A percentile compares a stretch with the other conserved stretches of the same genome.
Conservation (phyloP, 2,797 vertebrate genomes). For the Agapornis canus region DNA sequence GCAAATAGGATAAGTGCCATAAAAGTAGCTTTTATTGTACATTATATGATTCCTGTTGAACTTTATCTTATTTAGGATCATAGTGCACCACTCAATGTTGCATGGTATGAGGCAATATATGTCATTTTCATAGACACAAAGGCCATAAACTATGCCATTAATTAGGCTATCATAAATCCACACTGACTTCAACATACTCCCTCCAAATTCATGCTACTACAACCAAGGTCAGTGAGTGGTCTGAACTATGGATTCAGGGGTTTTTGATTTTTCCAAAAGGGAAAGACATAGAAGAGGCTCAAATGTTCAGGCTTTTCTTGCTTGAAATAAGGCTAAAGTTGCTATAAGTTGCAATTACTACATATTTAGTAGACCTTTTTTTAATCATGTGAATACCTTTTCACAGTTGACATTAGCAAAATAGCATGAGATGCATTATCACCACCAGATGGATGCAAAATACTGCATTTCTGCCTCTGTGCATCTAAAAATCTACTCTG, state of each 20-base stretch:
- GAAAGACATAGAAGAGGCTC: not conserved
- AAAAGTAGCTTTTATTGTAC: not conserved
- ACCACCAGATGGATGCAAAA: not conserved
- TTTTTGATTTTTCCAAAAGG: not conserved
- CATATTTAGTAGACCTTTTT: not conserved
- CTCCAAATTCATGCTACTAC: not conserved
- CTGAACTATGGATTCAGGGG: not conserved
- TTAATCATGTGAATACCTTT: not conserved
- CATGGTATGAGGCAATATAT: not conserved
- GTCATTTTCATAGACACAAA: not conserved
- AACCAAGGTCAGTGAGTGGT: not conserved
- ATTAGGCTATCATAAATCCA: not conserved
- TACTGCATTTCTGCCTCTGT: no score
- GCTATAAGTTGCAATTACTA: not conserved
- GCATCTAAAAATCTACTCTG: not conserved
- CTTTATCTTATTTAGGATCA: not conserved
- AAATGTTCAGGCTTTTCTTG: not conserved
- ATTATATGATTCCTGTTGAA: not conserved
- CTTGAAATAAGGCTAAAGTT: not conserved
- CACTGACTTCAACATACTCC: not conserved
- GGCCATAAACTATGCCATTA: not conserved
- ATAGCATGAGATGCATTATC: not conserved
- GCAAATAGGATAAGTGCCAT: conserved; percentile 11
- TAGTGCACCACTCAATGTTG: not conserved
- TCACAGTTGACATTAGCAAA: not conserved